Conservation (phyloP, 2,888 invertebrate species). For the Thyatira batis region DNA sequence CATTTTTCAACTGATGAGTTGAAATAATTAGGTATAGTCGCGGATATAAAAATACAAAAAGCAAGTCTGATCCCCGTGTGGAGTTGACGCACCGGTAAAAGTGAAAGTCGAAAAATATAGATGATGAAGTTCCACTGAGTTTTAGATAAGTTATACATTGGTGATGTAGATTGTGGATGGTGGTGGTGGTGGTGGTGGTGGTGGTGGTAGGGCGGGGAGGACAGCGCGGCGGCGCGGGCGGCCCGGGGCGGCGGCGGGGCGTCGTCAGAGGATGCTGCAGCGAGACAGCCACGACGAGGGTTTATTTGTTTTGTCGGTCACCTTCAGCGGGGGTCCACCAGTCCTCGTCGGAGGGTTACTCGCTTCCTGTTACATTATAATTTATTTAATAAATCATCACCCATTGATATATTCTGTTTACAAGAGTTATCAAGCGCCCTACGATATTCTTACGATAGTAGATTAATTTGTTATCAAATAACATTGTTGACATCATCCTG, state of each 20-base stretch:
- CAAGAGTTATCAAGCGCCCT: neutral
- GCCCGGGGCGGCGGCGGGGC: slow-evolving; percentile 24
- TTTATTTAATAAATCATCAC: neutral
- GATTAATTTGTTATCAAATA: neutral
- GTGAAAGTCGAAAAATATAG: slow-evolving; percentile 74
- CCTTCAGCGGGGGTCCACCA: slow-evolving; percentile 89
- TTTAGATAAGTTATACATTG: neutral
- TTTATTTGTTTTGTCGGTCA: slow-evolving; percentile 90
- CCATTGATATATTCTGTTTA: neutral
- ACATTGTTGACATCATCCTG: neutral
- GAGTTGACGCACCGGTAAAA: slow-evolving; percentile 65
- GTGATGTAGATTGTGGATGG: neutral
- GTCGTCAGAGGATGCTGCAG: slow-evolving; percentile 94
- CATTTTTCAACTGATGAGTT: slow-evolving; percentile 45
- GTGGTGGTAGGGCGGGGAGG: slow-evolving; percentile 22
- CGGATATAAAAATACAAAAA: slow-evolving; percentile 81
- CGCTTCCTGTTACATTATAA: slow-evolving; percentile 85
- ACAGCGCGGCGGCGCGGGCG: slow-evolving; percentile 26
- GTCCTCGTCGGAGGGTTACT: slow-evolving; percentile 92
- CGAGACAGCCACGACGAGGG: slow-evolving; percentile 93
- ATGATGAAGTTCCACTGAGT: slow-evolving; percentile 19
- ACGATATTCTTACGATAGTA: neutral
- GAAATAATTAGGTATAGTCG: slow-evolving; percentile 53
- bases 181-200: slow-evolving; percentile 9
- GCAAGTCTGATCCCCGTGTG: slow-evolving; percentile 66